Percentiles rank a stretch among this genome's conserved stretches.
Conservation (phyloP, 2,113 vertebrate species). For the Pluvialis apricaria region DNA sequence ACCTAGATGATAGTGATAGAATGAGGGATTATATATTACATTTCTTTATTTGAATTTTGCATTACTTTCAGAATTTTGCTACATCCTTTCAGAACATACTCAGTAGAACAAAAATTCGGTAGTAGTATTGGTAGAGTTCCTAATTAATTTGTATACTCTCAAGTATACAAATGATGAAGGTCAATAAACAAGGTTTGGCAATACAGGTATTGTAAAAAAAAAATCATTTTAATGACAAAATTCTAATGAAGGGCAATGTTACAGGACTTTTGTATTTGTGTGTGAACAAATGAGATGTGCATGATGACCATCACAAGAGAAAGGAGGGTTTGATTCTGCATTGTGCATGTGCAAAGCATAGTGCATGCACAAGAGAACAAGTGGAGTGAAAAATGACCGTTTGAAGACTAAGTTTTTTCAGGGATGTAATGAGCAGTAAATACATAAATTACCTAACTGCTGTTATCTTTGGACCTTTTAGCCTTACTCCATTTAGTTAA, state of each 20-base stretch:
- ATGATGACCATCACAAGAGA: not conserved
- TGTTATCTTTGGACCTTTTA: not conserved
- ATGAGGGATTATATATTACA: not conserved
- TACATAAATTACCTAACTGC: not conserved
- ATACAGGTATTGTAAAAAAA: not conserved
- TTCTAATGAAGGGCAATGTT: not conserved
- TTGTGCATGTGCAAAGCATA: not conserved
- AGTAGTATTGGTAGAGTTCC: not conserved
- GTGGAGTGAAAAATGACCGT: not conserved
- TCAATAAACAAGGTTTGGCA: not conserved
- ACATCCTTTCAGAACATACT: not conserved
- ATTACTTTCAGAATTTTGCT: not conserved
- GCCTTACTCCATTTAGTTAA: not conserved
- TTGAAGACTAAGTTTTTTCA: not conserved
- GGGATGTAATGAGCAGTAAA: not conserved
- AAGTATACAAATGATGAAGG: not conserved
- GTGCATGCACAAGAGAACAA: not conserved
- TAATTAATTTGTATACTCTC: not conserved
- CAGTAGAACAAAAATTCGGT: not conserved
- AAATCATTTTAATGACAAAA: not conserved
- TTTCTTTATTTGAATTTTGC: not conserved
- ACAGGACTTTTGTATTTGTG: not conserved
- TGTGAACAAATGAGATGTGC: fast-evolving
- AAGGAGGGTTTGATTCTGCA: not conserved
- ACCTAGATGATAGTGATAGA: not conserved